phyloP scores from a whole-genome alignment of 2,113 vertebrate genomes.

The Taurulus bubalis region DNA sequence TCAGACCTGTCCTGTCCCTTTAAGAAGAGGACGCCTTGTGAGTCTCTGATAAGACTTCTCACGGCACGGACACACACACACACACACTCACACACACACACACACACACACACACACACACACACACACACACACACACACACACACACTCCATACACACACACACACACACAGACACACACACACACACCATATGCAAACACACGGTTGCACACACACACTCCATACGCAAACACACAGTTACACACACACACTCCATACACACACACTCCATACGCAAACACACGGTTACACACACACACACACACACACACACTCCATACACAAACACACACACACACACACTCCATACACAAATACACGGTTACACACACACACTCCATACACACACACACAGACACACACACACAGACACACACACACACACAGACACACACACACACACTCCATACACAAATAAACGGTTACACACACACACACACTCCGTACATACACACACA shows the following conservation, averaged over 20 bases:
- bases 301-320: constrained; percentile 9
- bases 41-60: constrained; percentile 60
- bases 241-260: background rate
- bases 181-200: background rate
- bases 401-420: constrained; percentile 5
- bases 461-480: constrained; percentile 14
- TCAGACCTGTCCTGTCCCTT: constrained; percentile 59
- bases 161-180: background rate
- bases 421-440: background rate
- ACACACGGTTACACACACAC: constrained; percentile 9
- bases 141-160: background rate
- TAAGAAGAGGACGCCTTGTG: constrained; percentile 49
- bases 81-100: constrained; percentile 9
- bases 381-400: constrained; percentile 21
- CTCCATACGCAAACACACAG: too few relatives aligned
- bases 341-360: constrained; percentile 6
- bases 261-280: background rate
- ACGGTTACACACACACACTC: background rate
- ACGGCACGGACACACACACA: constrained; percentile 37
- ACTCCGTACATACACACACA: constrained; percentile 1
- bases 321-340: background rate
- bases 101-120: background rate
- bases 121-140: too few relatives aligned
- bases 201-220: background rate
- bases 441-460: too few relatives aligned